Conservation (phyloP, 2,797 vertebrate genomes). For the Artibeus jamaicensis region DNA sequence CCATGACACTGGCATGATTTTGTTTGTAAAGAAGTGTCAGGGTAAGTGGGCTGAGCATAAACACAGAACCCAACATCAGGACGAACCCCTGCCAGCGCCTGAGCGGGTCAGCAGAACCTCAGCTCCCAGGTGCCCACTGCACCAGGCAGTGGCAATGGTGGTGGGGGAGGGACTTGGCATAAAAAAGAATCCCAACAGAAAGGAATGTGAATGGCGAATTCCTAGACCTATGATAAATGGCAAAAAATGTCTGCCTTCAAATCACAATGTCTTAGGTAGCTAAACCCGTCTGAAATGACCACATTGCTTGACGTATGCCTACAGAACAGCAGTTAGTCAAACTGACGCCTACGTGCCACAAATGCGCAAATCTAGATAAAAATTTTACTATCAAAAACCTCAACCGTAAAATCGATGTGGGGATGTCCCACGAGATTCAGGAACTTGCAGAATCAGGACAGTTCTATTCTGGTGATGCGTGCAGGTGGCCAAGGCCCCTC, state of each 20-base stretch:
- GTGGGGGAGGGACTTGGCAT: neutral
- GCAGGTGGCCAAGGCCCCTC: neutral
- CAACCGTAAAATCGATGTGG: neutral
- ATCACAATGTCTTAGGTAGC: neutral
- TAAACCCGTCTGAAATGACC: neutral
- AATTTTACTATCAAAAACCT: neutral
- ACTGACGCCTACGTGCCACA: too few species aligned
- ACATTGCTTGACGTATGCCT: neutral
- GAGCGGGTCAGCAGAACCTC: neutral
- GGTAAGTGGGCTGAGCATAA: neutral
- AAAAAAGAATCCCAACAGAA: neutral
- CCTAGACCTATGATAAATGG: neutral
- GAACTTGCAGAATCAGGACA: neutral
- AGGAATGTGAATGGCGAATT: neutral
- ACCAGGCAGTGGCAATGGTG: too few species aligned
- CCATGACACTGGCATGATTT: neutral
- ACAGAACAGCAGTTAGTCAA: neutral
- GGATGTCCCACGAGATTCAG: neutral
- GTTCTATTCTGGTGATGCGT: neutral
- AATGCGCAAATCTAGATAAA: too few species aligned
- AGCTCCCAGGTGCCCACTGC: neutral
- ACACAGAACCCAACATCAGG: neutral
- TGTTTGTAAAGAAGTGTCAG: neutral
- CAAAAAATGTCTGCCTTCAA: neutral
- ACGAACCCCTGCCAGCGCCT: neutral